These are phyloP conservation scores for Podarcis muralis DNA, from an alignment of 2,113 vertebrate species.

Conservation along the genomic window DNA sequence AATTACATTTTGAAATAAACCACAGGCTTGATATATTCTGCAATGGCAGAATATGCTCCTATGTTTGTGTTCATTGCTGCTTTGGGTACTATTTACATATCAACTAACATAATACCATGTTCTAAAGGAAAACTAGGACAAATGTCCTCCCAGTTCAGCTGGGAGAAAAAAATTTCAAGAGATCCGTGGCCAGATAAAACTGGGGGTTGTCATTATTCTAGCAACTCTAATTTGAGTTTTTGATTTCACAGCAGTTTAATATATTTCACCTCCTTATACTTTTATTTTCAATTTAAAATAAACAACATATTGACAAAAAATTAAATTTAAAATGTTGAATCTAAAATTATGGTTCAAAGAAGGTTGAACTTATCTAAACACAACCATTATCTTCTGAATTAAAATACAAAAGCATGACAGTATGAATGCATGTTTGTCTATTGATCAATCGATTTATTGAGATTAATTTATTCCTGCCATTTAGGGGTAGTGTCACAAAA, in stretches of 20 bases:
- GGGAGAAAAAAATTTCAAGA: slow-evolving; percentile 18
- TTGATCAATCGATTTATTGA: slow-evolving; percentile 28
- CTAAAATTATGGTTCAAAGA: slow-evolving; percentile 67
- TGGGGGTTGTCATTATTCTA: slow-evolving; percentile 2
- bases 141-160: slow-evolving; percentile 17
- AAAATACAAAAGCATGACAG: slow-evolving; percentile 43
- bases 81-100: slow-evolving; percentile 30
- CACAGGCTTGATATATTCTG: slow-evolving; percentile 43
- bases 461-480: not conserved
- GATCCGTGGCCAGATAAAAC: slow-evolving; percentile 41
- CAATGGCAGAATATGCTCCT: slow-evolving; percentile 36
- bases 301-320: slow-evolving; percentile 61
- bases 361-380: slow-evolving; percentile 42
- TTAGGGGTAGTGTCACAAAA: not conserved
- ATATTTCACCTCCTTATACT: slow-evolving; percentile 56
- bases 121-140: slow-evolving; percentile 25
- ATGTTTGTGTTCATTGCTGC: slow-evolving; percentile 27
- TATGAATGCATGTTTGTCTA: slow-evolving; percentile 40
- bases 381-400: slow-evolving; percentile 53
- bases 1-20: slow-evolving; percentile 72
- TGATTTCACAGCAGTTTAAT: slow-evolving; percentile 64
- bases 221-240: slow-evolving; percentile 64
- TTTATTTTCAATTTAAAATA: slow-evolving; percentile 66
- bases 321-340: slow-evolving; percentile 62
- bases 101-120: slow-evolving; percentile 28